Evolutionary conservation across 2,797 vertebrate genomes (phyloP).

Genomic region (Enteromius argenteus): DNA sequence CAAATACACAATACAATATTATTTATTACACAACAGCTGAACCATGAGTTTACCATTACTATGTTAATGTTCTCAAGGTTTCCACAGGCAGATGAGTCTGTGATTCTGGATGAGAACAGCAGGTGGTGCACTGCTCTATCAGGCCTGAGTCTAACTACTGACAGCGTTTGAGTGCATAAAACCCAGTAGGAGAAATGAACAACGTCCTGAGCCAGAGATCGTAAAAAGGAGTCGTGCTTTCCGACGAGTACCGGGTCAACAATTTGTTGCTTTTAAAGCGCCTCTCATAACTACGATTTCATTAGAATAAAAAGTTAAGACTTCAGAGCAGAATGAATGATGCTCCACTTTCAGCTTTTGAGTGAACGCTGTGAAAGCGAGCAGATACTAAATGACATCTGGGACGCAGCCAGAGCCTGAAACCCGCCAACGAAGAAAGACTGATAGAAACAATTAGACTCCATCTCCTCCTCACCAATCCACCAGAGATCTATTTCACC

Average conservation of each 20-base stretch:
- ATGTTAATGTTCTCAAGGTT: slow-evolving; percentile 34
- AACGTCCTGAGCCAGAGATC: background rate
- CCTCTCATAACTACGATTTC: background rate
- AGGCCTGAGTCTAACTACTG: too few relatives aligned
- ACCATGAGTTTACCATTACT: slow-evolving; percentile 26
- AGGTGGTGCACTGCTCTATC: slow-evolving; percentile 54
- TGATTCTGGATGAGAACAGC: slow-evolving; percentile 47
- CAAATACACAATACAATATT: background rate
- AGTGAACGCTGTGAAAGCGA: slow-evolving; percentile 22
- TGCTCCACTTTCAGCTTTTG: background rate
- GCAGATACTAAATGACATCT: slow-evolving; percentile 34
- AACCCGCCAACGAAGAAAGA: slow-evolving; percentile 27
- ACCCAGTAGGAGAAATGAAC: background rate
- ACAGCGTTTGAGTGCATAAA: background rate
- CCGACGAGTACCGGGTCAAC: background rate
- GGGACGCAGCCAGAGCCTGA: slow-evolving; percentile 22
- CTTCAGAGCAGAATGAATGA: slow-evolving; percentile 15
- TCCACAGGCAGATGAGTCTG: background rate
- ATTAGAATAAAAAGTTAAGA: background rate
- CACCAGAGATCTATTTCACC: slow-evolving; percentile 41
- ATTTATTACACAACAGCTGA: slow-evolving; percentile 16
- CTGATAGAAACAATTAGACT: slow-evolving; percentile 44
- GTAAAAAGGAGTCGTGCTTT: slow-evolving; percentile 1
- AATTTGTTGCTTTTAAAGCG: background rate
- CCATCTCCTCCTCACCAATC: slow-evolving; percentile 28